Percentiles rank a stretch among this genome's conserved stretches.
These are phyloP conservation scores for Pantala flavescens DNA, from an alignment of 1,140 invertebrate species.

Conservation along the genomic window DNA sequence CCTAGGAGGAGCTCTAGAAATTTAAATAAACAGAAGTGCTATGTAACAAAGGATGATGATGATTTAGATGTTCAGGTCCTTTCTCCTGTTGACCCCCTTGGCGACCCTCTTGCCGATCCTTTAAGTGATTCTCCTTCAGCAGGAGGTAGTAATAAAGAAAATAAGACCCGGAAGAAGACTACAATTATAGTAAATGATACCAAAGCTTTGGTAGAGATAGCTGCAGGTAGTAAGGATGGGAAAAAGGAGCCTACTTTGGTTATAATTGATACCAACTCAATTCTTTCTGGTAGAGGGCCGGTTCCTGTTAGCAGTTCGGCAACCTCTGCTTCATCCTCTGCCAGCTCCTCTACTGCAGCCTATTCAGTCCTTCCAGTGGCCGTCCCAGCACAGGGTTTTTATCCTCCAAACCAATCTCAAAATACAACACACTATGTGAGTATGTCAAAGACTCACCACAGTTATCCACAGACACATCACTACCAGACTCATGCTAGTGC, in stretches of 20 bases:
- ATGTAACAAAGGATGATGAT: constrained; percentile 50
- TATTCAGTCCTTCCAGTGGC: constrained; percentile 24
- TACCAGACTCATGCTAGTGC: constrained; percentile 14
- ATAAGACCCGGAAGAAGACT: constrained; percentile 36
- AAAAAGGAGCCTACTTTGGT: constrained; percentile 67
- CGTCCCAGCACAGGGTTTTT: constrained; percentile 45
- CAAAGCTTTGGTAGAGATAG: constrained; percentile 59
- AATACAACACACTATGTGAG: not conserved
- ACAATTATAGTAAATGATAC: constrained; percentile 63
- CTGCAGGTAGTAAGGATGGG: constrained; percentile 44
- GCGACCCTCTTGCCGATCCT: constrained; percentile 47
- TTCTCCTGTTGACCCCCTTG: constrained; percentile 17
- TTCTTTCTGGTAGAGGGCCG: constrained; percentile 50
- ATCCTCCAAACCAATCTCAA: constrained; percentile 29
- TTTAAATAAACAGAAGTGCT: constrained; percentile 48
- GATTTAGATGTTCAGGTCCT: constrained; percentile 40
- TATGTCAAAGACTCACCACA: constrained; percentile 41
- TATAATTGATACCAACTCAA: constrained; percentile 67
- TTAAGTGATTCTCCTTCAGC: constrained; percentile 28
- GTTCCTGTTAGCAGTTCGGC: constrained; percentile 37
- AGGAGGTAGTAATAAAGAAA: constrained; percentile 37
- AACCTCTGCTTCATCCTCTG: constrained; percentile 27
- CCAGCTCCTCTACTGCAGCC: constrained; percentile 38
- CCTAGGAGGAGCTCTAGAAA: constrained; percentile 50
- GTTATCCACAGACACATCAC: constrained; percentile 45